Percentiles rank a stretch among this genome's conserved stretches.
Conservation (phyloP, 2,888 invertebrate species). For the Pandemis heparana region DNA sequence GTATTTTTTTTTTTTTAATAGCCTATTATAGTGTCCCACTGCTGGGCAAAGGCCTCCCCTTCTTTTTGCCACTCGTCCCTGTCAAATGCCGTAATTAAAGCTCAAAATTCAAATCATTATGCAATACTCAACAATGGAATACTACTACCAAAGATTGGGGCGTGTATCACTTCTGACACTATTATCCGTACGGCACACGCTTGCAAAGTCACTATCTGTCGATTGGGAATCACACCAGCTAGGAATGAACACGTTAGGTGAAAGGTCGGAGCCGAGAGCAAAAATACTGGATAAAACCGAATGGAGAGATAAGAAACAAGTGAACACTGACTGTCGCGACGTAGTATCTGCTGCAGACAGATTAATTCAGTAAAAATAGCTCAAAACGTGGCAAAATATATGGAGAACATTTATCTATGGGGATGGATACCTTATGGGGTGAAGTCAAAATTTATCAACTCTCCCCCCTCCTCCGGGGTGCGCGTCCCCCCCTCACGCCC, state of each 20-base stretch:
- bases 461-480: too few species aligned
- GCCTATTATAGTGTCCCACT: too few species aligned
- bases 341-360: not conserved
- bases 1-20: too few species aligned
- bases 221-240: slow-evolving; percentile 18
- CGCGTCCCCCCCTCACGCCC: too few species aligned
- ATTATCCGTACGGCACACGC: not conserved
- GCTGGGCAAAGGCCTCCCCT: too few species aligned
- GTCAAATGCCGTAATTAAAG: too few species aligned
- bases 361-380: too few species aligned
- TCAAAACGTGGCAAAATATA: too few species aligned
- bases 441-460: too few species aligned
- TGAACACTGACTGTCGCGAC: not conserved
- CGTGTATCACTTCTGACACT: not conserved
- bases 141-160: not conserved
- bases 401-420: too few species aligned
- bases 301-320: slow-evolving; percentile 33
- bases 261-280: slow-evolving; percentile 39
- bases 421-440: too few species aligned
- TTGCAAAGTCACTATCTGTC: slow-evolving; percentile 10
- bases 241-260: slow-evolving; percentile 31
- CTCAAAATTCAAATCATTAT: not conserved
- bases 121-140: slow-evolving; percentile 1
- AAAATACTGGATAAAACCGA: slow-evolving; percentile 37
- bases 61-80: too few species aligned